Percentiles rank a stretch among this genome's conserved stretches.
Evolutionary conservation across 1,140 invertebrate species (phyloP).

Genomic region (Neotoxoptera formosana): DNA sequence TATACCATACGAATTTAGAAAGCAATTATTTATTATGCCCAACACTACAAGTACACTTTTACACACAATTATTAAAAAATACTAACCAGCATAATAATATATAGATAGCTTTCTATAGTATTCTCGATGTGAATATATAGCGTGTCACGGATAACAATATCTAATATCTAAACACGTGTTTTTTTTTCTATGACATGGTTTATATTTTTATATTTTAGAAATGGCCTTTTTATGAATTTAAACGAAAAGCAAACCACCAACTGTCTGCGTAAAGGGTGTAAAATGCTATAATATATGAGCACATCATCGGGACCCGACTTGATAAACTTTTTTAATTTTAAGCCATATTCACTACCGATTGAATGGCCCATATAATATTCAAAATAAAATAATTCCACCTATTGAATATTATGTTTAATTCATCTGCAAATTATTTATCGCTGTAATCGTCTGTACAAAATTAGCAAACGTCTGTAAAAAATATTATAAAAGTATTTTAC

Average conservation of each 20-base stretch:
- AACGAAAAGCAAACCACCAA: not conserved
- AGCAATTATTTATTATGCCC: conserved; percentile 11
- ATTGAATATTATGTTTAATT: not conserved
- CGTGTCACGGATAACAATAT: not conserved
- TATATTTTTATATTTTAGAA: not conserved
- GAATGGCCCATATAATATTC: not conserved
- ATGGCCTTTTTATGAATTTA: not conserved
- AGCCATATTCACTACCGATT: not conserved
- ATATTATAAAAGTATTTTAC: not conserved
- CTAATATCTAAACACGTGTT: not conserved
- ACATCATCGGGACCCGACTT: not conserved
- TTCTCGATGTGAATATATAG: not conserved
- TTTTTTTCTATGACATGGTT: not conserved
- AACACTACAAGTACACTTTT: not conserved
- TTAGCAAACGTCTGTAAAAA: not conserved
- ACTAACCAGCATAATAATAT: not conserved
- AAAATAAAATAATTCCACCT: not conserved
- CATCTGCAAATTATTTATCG: not conserved
- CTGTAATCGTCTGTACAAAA: not conserved
- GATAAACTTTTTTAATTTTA: not conserved
- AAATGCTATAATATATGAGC: not conserved
- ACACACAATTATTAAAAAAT: not conserved
- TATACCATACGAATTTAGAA: not conserved
- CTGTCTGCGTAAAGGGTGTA: not conserved
- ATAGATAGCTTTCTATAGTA: not conserved